A percentile compares a stretch with the other conserved stretches of the same genome.
Conservation (phyloP, 2,888 invertebrate genomes). For the Ophonus ardosiacus region DNA sequence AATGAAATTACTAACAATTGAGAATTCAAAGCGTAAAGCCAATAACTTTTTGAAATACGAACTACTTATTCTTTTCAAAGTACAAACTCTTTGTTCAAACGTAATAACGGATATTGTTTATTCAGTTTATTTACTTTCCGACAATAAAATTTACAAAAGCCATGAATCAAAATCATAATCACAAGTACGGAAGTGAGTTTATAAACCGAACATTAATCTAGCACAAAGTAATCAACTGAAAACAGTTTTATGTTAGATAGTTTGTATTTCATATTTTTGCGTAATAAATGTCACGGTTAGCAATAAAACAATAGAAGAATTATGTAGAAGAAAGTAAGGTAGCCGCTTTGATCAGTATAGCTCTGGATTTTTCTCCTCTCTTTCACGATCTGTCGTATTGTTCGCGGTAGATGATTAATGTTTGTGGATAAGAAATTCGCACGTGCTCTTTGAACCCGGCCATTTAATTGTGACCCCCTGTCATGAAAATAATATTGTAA, state of each 20-base stretch:
- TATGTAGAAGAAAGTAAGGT: constrained; percentile 14
- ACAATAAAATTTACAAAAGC: not conserved
- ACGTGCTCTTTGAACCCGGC: constrained; percentile 58
- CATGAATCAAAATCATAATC: not conserved
- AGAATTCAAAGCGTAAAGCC: too few species aligned
- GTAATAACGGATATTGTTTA: too few species aligned
- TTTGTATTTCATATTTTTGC: constrained; percentile 14
- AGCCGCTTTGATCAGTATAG: constrained; percentile 13
- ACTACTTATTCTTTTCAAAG: too few species aligned
- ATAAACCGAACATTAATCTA: not conserved
- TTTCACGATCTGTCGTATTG: constrained; percentile 63
- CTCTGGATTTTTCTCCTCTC: not conserved
- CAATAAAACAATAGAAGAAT: constrained; percentile 33
- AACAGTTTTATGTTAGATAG: not conserved
- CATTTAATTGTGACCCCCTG: constrained; percentile 64
- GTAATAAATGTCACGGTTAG: constrained; percentile 15
- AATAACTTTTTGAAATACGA: too few species aligned
- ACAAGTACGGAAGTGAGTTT: not conserved
- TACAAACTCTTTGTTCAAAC: too few species aligned
- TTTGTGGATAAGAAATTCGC: constrained; percentile 61
- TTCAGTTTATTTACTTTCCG: not conserved
- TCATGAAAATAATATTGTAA: constrained; percentile 64
- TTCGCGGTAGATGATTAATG: constrained; percentile 59
- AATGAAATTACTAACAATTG: too few species aligned
- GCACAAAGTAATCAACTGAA: not conserved